phyloP scores from a whole-genome alignment of 1,140 invertebrate species.

The Gryllus bimaculatus region DNA sequence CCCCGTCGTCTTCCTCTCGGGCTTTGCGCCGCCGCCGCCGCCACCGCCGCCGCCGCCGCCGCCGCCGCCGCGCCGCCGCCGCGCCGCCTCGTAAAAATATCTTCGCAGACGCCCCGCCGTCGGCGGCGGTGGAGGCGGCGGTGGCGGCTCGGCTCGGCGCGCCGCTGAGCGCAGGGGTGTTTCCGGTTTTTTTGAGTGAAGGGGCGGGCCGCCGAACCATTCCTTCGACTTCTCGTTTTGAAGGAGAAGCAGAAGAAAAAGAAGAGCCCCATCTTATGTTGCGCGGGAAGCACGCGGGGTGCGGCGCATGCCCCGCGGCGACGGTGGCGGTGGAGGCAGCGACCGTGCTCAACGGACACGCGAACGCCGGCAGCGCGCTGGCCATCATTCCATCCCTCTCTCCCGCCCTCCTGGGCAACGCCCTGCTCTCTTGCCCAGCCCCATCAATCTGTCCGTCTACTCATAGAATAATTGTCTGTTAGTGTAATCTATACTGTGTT shows the following conservation, averaged over 20 bases:
- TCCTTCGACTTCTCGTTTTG: neutral
- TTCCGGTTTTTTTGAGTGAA: neutral
- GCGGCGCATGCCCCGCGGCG: too few relatives aligned
- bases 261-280: neutral
- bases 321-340: neutral
- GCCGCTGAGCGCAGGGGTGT: neutral
- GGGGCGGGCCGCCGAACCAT: too few relatives aligned
- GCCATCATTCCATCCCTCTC: neutral
- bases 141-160: too few relatives aligned
- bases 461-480: too few relatives aligned
- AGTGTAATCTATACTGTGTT: too few relatives aligned
- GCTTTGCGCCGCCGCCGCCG: neutral
- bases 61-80: too few relatives aligned
- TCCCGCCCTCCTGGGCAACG: neutral
- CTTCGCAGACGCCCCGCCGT: neutral
- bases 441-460: too few relatives aligned
- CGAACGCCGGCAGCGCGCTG: neutral
- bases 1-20: conserved; percentile 21
- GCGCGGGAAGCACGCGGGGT: too few relatives aligned
- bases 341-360: neutral
- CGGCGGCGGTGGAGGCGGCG: neutral
- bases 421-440: too few relatives aligned
- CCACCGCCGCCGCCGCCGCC: neutral
- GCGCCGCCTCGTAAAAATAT: neutral
- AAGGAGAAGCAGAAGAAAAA: neutral